Base-by-base conservation (phyloP, 2,888 invertebrate species). In the Ceratothoa steindachneri region DNA sequence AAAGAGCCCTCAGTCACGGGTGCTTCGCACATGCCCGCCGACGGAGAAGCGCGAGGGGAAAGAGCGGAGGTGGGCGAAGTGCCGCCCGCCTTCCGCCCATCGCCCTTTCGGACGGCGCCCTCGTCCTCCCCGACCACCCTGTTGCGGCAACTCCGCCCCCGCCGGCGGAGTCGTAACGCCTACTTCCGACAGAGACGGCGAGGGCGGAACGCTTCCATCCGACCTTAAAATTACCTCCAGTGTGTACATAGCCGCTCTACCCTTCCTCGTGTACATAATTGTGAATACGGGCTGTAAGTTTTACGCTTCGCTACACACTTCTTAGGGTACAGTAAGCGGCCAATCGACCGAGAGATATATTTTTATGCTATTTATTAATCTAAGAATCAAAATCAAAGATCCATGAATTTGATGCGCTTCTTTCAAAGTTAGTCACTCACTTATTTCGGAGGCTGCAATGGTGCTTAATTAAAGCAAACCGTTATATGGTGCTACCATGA, bases 101-200 rank as follows among this genome's bases (percentile, higher is more conserved):
- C 22, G 60, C 60, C 60, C 60, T 60, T 60, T 60, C 60, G 60
- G 60, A 60, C 19, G 60, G 24, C 60, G 60, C 60, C 60, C 60
- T 60, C 60, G 60, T 60, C 60, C 60, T 60, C 60, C 60, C 19
- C 27, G 12, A 15, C 12, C 27, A 24, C n/a, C 19, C 15, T 22
- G 22, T 24, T 60, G 60, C 60, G 60, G 24, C 27, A 24, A 15
- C 5, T n/a, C n/a, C n/a, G n/a, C n/a, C n/a, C n/a, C n/a, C 52
- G 52, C 2, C 52, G n/a, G 60, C 60, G 60, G 12, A 60, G 19
- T 22, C 19, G 60, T 1, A 60, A 60, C 19, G 24, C n/a, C 12
- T 60, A 22, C 60, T 60, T 60, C 3, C 60, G 60, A 60, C n/a
- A 60, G 60, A 60, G 60, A 60, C 27, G 22, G 60, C 55, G 60